A percentile compares a stretch with the other conserved stretches of the same genome.
Evolutionary conservation across 1,140 invertebrate species (phyloP).

Genomic region (Ephestia elutella): DNA sequence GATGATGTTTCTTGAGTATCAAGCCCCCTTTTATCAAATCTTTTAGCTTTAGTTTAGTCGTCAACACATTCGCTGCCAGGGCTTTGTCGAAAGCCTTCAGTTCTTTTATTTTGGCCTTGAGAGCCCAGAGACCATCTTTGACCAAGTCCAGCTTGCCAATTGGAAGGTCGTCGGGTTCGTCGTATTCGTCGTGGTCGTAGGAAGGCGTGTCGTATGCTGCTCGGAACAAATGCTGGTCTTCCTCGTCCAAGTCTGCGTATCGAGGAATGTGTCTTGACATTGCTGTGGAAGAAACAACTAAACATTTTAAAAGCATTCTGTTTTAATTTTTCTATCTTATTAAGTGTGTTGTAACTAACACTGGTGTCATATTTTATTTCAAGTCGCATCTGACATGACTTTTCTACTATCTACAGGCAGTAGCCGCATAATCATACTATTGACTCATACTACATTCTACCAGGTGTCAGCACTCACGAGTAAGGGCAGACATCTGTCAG

Average conservation of each 20-base stretch:
- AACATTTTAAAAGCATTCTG: no score
- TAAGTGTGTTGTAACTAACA: no score
- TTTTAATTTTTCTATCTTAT: no score
- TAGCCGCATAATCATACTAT: no score
- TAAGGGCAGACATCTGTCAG: no score
- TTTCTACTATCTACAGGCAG: no score
- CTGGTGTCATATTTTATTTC: no score
- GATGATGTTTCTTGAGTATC: slow-evolving; percentile 39
- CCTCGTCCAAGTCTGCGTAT: slow-evolving; percentile 50
- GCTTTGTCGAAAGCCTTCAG: slow-evolving; percentile 59
- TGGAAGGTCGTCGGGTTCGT: slow-evolving; percentile 36
- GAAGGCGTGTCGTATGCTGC: slow-evolving; percentile 53
- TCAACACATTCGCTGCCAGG: slow-evolving; percentile 48
- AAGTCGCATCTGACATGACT: no score
- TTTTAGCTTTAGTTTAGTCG: slow-evolving; percentile 55
- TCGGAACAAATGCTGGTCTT: slow-evolving; percentile 50
- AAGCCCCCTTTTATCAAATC: slow-evolving; percentile 42
- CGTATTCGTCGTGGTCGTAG: slow-evolving; percentile 45
- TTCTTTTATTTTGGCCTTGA: slow-evolving; percentile 58
- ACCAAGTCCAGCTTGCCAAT: slow-evolving; percentile 50
- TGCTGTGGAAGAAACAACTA: slow-evolving; percentile 16
- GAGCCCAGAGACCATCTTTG: slow-evolving; percentile 53
- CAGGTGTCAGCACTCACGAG: no score
- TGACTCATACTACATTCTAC: no score
- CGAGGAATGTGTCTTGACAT: slow-evolving; percentile 33